A percentile compares a stretch with the other conserved stretches of the same genome.
These are phyloP conservation scores for Drosophila nikananu DNA, from an alignment of 1,140 invertebrate genomes.

Conservation along the genomic window DNA sequence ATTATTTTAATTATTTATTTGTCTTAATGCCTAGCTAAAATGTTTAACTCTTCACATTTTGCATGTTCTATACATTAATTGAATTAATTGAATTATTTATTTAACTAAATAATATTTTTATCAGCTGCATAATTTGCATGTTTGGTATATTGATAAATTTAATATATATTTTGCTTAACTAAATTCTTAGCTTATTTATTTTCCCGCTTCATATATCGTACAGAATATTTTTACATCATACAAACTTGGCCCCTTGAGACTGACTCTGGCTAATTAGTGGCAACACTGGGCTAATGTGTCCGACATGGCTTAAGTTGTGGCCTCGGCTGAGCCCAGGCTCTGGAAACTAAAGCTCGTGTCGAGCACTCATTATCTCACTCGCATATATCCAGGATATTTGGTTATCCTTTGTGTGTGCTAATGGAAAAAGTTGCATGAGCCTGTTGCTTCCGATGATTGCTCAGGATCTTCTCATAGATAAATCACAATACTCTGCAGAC, in stretches of 20 bases:
- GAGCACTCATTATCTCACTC: slow-evolving; percentile 52
- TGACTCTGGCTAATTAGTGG: slow-evolving; percentile 30
- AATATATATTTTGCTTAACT: no score
- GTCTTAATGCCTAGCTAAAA: no score
- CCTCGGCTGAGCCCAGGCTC: slow-evolving; percentile 6
- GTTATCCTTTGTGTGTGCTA: slow-evolving; percentile 43
- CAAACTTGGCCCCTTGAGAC: neutral
- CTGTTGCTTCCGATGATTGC: slow-evolving; percentile 45
- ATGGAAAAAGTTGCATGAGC: slow-evolving; percentile 67
- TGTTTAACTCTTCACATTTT: no score
- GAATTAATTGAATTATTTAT: no score
- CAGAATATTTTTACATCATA: neutral
- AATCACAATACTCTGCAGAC: slow-evolving; percentile 46
- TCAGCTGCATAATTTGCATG: no score
- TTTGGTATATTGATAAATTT: no score
- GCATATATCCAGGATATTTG: neutral
- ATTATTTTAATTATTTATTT: neutral
- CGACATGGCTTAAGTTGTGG: slow-evolving; percentile 1
- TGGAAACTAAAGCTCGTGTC: slow-evolving; percentile 40
- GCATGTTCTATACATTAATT: no score
- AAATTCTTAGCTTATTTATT: no score
- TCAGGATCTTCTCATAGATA: slow-evolving; percentile 42
- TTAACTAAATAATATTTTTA: no score
- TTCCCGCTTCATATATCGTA: no score
- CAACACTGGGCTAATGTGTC: slow-evolving; percentile 2